These are phyloP conservation scores for Nothobranchius furzeri DNA, from an alignment of 2,113 vertebrate species.

Conservation along the genomic window DNA sequence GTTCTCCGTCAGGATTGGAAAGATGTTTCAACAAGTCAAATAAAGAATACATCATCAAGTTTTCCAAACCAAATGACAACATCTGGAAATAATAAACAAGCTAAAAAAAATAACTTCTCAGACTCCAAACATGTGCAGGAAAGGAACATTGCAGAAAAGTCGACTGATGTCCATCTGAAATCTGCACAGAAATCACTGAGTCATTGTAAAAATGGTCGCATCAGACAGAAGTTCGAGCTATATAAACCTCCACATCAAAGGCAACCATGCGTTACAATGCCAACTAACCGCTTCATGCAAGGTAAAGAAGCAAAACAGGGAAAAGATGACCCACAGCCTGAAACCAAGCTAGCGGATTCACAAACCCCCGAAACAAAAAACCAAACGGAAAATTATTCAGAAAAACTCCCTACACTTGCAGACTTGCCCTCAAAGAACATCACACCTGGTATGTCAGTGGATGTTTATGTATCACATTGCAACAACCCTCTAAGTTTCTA, in stretches of 20 bases:
- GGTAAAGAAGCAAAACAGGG: not conserved
- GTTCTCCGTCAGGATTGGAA: slow-evolving; percentile 15
- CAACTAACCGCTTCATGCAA: not conserved
- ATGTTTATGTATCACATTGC: slow-evolving; percentile 85
- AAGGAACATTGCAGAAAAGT: slow-evolving; percentile 3
- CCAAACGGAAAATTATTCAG: not conserved
- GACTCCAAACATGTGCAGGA: not conserved
- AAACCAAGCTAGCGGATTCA: slow-evolving; percentile 1
- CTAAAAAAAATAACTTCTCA: not conserved
- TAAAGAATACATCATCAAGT: not conserved
- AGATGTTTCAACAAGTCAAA: slow-evolving; percentile 14
- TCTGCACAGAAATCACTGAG: slow-evolving; percentile 17
- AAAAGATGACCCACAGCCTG: not conserved
- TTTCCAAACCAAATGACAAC: not conserved
- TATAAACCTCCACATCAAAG: slow-evolving; percentile 64
- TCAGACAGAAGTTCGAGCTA: slow-evolving; percentile 17
- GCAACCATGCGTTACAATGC: not conserved
- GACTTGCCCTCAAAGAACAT: slow-evolving; percentile 78
- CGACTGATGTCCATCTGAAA: not conserved
- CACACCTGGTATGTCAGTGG: slow-evolving; percentile 73
- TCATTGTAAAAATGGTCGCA: not conserved
- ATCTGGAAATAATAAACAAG: slow-evolving; percentile 3
- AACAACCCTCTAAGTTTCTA: slow-evolving; percentile 86
- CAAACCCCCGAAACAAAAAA: slow-evolving; percentile 13
- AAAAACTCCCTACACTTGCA: slow-evolving; percentile 62